A percentile compares a stretch with the other conserved stretches of the same genome.
These are phyloP conservation scores for Eurosta solidaginis DNA, from an alignment of 1,140 invertebrate species.

Conservation along the genomic window DNA sequence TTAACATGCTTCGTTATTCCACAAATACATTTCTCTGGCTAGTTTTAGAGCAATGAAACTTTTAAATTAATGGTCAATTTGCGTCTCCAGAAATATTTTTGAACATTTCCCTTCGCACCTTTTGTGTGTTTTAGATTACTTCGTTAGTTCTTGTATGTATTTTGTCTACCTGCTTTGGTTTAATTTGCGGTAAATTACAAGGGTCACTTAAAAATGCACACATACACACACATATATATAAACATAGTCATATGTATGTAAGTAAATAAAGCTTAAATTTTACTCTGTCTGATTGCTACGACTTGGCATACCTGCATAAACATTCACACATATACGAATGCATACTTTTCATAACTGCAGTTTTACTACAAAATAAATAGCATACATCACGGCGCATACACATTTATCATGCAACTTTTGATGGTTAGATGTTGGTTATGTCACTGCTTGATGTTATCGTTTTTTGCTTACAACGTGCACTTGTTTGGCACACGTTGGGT, in stretches of 20 bases:
- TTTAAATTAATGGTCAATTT: background rate
- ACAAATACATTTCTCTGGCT: background rate
- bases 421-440: background rate
- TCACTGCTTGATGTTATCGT: background rate
- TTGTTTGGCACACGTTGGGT: background rate
- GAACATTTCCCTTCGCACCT: no score
- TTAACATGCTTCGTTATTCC: background rate
- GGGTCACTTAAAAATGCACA: background rate
- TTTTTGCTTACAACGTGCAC: background rate
- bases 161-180: background rate
- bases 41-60: background rate
- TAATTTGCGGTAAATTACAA: background rate
- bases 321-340: background rate
- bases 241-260: background rate
- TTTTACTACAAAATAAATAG: background rate
- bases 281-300: no score
- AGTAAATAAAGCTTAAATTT: no score
- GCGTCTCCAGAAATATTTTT: background rate
- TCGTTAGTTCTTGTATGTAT: no score
- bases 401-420: conserved; percentile 25
- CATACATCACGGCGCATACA: background rate
- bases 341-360: background rate
- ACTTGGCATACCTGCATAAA: no score
- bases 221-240: background rate
- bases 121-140: background rate